Evolutionary conservation across 1,140 invertebrate species (phyloP).

Genomic region (Tetramorium alpestre): DNA sequence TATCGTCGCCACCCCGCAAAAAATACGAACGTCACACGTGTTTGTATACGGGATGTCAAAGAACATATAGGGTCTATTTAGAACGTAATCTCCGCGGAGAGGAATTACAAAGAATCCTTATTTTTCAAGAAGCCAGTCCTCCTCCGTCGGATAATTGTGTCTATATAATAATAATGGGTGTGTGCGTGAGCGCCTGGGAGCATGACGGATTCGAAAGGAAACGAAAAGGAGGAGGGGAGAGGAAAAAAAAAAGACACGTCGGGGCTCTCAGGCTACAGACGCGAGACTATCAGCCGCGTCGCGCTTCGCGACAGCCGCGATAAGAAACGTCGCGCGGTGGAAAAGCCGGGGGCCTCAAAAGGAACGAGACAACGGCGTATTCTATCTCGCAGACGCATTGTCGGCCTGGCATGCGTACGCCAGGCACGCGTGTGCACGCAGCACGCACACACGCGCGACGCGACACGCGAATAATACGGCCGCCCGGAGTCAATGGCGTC

Average conservation of each 20-base stretch:
- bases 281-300: constrained; percentile 37
- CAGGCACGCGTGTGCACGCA: background rate
- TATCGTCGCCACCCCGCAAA: background rate
- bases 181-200: background rate
- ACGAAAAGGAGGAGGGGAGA: background rate
- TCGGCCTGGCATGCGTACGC: constrained; percentile 29
- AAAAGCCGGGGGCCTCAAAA: constrained; percentile 54
- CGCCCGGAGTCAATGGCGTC: constrained; percentile 79
- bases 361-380: constrained; percentile 56
- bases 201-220: constrained; percentile 20
- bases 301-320: constrained; percentile 60
- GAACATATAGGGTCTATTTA: constrained; percentile 8
- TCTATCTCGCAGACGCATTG: constrained; percentile 60
- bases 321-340: constrained; percentile 66
- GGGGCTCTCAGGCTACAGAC: background rate
- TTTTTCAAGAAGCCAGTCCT: background rate
- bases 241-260: constrained; percentile 14
- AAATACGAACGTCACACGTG: constrained; percentile 20
- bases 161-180: background rate
- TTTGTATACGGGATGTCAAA: constrained; percentile 31
- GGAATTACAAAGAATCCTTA: background rate
- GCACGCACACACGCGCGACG: background rate
- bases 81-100: background rate
- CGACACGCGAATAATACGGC: constrained; percentile 25
- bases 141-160: background rate